Base-by-base conservation (phyloP, 2,113 vertebrate genomes). In the Tichodroma muraria region DNA sequence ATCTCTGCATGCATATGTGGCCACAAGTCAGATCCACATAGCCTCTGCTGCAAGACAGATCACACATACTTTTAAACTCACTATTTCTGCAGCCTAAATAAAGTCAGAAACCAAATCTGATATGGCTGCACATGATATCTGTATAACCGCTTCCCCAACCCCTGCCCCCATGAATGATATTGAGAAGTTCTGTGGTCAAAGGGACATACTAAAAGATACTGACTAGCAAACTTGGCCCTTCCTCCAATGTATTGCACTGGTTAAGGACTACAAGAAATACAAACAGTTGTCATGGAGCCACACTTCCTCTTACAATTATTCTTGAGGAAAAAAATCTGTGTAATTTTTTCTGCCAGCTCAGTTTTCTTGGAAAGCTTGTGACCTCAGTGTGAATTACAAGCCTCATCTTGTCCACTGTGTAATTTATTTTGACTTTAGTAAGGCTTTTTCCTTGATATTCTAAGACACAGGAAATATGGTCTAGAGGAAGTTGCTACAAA, bases 401-500 rank as follows among this genome's bases (percentile, higher is more conserved):
- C 42, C 38, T 54, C 66, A 91, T 93, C 80, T 94, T 94, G 92
- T 83, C 71, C 44, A 94, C 71, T 94, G 54, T 80, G 70, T 88
- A 89, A 91, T 93, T 96, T 94, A 93, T 94, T 95, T 95, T 93
- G n/a, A 90, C 90, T 80, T 95, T 33, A 89, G 79, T 89, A 95
- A 91, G 90, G 69, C 66, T 59, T 96, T 90, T 95, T 91, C 93
- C 85, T 91, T 91, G 79, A 95, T 93, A 85, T 90, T 95, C 90
- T 96, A 70, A 93, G 71, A 76, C 3, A 4, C 79, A 95, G 92
- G 92, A 94, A 96, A 77, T 63, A 73, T 17, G n/a, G 27, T 90
- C 45, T 91, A 85, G 92, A 96, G 92, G 90, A 96, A 96, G 85
- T 91, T 85, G 69, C 57, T 53, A 72, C 66, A 93, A 94, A 94